A percentile compares a stretch with the other conserved stretches of the same genome.
Evolutionary conservation across 1,140 invertebrate species (phyloP).

Genomic region (Brachionus calyciflorus): DNA sequence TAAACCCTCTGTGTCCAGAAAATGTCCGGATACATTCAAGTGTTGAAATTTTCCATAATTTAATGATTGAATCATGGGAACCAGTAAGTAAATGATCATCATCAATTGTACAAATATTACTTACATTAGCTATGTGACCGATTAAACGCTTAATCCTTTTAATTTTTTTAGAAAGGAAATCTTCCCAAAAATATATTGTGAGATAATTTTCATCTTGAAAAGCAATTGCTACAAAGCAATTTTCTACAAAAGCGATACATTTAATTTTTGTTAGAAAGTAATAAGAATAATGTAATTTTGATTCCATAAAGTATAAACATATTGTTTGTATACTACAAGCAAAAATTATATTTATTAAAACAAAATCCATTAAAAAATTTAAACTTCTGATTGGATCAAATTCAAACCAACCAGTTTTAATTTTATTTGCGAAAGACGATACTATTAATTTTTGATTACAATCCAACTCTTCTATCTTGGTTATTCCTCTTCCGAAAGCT

Average conservation of each 20-base stretch:
- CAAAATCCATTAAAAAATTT: background rate
- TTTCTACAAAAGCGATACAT: background rate
- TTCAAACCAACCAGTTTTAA: background rate
- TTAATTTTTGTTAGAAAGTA: background rate
- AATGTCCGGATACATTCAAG: background rate
- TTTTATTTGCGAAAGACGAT: background rate
- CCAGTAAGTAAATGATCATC: background rate
- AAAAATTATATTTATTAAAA: background rate
- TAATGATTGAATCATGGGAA: background rate
- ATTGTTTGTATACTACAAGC: background rate
- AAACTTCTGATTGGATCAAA: background rate
- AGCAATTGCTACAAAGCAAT: background rate
- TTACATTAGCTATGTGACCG: background rate
- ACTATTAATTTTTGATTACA: background rate
- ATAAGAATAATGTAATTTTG: background rate
- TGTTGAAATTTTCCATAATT: background rate
- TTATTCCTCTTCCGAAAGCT: background rate
- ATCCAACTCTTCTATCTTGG: conserved; percentile 4
- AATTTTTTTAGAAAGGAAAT: background rate
- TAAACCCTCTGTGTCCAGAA: background rate
- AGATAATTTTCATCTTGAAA: background rate
- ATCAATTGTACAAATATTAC: background rate
- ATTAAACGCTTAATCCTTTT: background rate
- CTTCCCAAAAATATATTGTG: background rate
- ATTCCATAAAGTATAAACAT: background rate